Conservation (phyloP, 1,140 invertebrate genomes). For the Microplitis demolitor region DNA sequence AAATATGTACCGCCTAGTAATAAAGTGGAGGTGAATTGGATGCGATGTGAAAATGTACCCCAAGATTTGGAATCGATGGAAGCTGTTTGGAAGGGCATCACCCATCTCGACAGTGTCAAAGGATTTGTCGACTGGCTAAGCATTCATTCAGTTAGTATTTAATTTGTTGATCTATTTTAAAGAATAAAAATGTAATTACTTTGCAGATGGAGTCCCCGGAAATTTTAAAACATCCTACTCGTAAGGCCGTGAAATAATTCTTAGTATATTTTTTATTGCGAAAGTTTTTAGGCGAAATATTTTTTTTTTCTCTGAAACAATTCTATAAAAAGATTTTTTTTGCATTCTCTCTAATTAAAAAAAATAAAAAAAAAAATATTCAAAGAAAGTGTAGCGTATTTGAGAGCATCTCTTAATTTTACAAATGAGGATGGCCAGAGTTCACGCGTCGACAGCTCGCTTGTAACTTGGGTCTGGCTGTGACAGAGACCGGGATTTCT, state of each 20-base stretch:
- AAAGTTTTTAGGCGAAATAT: too few species aligned
- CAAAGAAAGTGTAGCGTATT: neutral
- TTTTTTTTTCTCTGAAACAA: neutral
- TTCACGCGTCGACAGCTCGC: constrained; percentile 6
- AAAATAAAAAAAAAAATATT: neutral
- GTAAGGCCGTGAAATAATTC: too few species aligned
- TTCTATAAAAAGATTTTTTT: neutral
- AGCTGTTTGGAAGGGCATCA: constrained; percentile 63
- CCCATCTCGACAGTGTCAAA: constrained; percentile 55
- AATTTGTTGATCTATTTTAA: neutral
- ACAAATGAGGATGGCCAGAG: constrained; percentile 4
- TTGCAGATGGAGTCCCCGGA: constrained; percentile 29
- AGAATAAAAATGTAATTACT: neutral
- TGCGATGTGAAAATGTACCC: constrained; percentile 58
- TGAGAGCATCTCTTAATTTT: constrained; percentile 6
- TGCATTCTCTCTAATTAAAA: neutral
- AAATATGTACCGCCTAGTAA: constrained; percentile 61
- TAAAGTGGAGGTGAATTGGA: constrained; percentile 59
- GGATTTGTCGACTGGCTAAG: constrained; percentile 49
- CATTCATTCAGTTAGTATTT: constrained; percentile 35
- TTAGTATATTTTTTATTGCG: too few species aligned
- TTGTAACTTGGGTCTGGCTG: constrained; percentile 11
- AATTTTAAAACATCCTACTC: neutral
- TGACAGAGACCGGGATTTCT: constrained; percentile 13
- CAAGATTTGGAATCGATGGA: constrained; percentile 65